phyloP scores from a whole-genome alignment of 1,140 invertebrate genomes.

The Tribolium madens region DNA sequence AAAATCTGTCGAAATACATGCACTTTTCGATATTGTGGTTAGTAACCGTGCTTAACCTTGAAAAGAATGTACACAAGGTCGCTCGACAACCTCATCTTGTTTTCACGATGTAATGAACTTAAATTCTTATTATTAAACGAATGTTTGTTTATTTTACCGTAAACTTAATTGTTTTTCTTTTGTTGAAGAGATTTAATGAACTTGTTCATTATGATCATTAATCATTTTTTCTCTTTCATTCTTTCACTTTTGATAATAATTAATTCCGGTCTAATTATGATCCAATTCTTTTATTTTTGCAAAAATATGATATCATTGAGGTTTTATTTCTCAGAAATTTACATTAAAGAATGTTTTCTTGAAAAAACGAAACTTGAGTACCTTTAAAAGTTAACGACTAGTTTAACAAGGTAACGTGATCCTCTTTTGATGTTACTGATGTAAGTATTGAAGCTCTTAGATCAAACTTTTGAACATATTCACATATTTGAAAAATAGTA shows the following conservation, averaged over 20 bases:
- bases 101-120: conserved; percentile 10
- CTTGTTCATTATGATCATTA: conserved; percentile 7
- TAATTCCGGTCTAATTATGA: not conserved
- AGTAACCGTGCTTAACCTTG: conserved; percentile 15
- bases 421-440: not conserved
- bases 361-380: not conserved
- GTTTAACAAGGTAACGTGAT: conserved; percentile 16
- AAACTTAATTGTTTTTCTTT: conserved; percentile 20
- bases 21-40: not conserved
- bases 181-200: conserved; percentile 13
- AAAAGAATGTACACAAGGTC: conserved; percentile 37
- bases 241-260: not conserved
- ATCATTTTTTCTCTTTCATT: conserved; percentile 23
- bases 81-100: conserved; percentile 30
- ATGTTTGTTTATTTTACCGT: conserved; percentile 28
- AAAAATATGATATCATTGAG: not conserved
- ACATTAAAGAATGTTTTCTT: not conserved
- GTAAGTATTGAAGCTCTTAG: conserved; percentile 11
- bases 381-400: not conserved
- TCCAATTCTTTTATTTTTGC: not conserved
- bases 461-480: not conserved
- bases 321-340: not conserved
- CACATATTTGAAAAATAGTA: too few species aligned
- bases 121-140: not conserved
- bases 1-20: conserved; percentile 1